Evolutionary conservation across 2,888 invertebrate species (phyloP).

Genomic region (Rotaria magnacalcarata): DNA sequence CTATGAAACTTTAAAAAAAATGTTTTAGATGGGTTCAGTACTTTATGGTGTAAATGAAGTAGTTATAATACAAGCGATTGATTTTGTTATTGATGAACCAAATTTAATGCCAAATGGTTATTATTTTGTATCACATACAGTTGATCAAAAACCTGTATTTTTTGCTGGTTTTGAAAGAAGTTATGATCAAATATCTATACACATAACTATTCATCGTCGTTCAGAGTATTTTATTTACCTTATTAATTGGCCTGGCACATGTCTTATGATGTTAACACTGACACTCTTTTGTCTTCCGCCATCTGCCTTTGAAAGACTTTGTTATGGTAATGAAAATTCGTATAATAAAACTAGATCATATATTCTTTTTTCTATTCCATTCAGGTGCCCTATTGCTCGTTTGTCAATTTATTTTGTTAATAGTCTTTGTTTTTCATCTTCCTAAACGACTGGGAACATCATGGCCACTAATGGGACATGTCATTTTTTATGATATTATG

Average conservation of each 20-base stretch:
- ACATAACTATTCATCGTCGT: background rate
- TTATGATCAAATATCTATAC: background rate
- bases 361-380: background rate
- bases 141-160: background rate
- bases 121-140: background rate
- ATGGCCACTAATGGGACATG: background rate
- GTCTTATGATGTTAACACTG: background rate
- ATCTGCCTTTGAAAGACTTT: background rate
- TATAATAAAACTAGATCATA: background rate
- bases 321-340: background rate
- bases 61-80: background rate
- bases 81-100: constrained; percentile 29
- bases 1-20: background rate
- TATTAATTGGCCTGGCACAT: background rate
- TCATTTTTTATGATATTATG: constrained; percentile 13
- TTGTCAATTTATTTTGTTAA: background rate
- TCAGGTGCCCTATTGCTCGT: background rate
- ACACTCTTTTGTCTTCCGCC: background rate
- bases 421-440: background rate
- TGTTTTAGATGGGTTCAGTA: background rate
- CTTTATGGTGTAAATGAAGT: background rate
- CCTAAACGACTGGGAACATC: background rate
- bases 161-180: background rate
- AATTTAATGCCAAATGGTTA: constrained; percentile 18
- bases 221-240: background rate